Evolutionary conservation across 1,140 invertebrate genomes (phyloP).

Genomic region (Lasioglossum albipes): DNA sequence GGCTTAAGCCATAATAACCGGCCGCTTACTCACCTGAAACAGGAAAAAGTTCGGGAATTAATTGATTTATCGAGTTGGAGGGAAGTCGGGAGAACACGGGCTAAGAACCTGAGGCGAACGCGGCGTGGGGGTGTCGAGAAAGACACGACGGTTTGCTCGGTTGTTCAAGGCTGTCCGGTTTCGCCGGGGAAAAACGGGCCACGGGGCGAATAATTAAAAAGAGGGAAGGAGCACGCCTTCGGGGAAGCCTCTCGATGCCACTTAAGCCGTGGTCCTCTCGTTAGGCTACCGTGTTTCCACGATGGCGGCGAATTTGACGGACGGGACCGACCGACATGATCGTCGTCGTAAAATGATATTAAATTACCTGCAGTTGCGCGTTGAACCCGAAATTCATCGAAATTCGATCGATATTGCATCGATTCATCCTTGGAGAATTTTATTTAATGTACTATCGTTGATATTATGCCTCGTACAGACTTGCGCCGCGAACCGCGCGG

Average conservation of each 20-base stretch:
- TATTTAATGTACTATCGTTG: no score
- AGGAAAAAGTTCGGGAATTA: slow-evolving; percentile 54
- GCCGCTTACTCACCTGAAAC: slow-evolving; percentile 67
- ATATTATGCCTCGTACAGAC: no score
- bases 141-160: background rate
- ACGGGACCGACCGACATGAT: background rate
- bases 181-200: background rate
- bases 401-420: no score
- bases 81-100: no score
- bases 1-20: slow-evolving; percentile 39
- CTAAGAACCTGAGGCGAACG: background rate
- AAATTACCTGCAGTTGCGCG: no score
- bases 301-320: background rate
- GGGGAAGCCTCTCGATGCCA: slow-evolving; percentile 13
- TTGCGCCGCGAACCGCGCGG: no score
- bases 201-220: slow-evolving; percentile 27
- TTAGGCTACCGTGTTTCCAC: background rate
- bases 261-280: slow-evolving; percentile 7
- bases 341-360: no score
- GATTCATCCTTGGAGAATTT: no score
- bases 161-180: background rate
- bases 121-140: no score
- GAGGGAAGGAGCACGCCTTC: background rate
- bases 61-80: slow-evolving; percentile 47
- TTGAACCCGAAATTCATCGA: no score